Evolutionary conservation across 92 coral and sea anemone genomes (phyloP).

Genomic region (Porites evermanni): DNA sequence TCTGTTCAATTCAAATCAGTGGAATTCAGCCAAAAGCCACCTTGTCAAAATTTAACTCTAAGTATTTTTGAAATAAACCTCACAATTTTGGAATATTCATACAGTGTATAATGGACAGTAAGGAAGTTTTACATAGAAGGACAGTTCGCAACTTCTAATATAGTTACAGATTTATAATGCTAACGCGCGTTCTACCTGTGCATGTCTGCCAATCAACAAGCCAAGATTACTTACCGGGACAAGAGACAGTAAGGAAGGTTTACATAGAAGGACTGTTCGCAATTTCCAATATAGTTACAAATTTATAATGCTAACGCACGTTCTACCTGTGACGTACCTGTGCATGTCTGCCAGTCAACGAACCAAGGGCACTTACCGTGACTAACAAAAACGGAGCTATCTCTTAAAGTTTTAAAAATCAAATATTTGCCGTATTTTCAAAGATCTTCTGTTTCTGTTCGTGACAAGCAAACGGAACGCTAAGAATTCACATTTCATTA

Average conservation of each 20-base stretch:
- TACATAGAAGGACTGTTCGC: background rate
- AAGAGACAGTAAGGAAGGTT: no score
- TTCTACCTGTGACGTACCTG: background rate
- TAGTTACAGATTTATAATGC: background rate
- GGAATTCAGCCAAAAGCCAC: background rate
- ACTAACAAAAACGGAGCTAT: no score
- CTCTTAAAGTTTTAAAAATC: no score
- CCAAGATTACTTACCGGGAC: no score
- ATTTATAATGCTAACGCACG: background rate
- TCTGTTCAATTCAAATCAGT: background rate
- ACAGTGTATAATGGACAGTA: no score
- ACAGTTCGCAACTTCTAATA: no score
- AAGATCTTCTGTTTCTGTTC: background rate
- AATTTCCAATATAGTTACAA: background rate
- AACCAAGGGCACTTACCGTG: no score
- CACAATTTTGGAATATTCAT: no score
- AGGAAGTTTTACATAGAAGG: no score
- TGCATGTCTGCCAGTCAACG: no score
- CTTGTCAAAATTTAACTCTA: background rate
- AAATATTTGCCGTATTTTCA: background rate
- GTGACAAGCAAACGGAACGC: conserved; percentile 3
- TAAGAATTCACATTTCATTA: background rate
- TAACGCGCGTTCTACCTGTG: background rate
- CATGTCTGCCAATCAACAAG: no score
- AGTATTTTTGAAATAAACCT: no score